These are phyloP conservation scores for Megaceryle maxima DNA, from an alignment of 2,113 vertebrate genomes.

Conservation along the genomic window DNA sequence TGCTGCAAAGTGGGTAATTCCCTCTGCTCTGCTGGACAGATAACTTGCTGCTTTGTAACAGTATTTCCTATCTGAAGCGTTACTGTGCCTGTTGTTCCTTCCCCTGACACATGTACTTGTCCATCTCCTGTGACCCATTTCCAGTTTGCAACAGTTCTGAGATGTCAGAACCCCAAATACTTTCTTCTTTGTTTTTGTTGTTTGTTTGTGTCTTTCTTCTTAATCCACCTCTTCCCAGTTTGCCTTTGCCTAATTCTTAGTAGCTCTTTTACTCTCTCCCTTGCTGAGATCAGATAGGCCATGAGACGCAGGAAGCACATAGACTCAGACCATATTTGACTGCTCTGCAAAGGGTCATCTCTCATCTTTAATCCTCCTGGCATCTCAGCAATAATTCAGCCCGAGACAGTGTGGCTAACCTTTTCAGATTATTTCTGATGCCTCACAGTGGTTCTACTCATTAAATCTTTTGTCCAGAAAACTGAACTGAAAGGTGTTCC, in stretches of 20 bases:
- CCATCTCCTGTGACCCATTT: background rate
- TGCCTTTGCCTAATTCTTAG: background rate
- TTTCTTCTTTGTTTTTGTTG: no score
- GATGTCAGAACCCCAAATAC: background rate
- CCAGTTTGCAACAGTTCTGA: background rate
- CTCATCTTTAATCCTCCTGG: background rate
- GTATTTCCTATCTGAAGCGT: background rate
- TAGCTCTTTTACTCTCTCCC: background rate
- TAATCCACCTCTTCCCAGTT: background rate
- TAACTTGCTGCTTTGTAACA: background rate
- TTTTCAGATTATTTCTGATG: conserved; percentile 1
- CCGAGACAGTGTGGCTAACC: background rate
- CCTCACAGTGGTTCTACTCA: background rate
- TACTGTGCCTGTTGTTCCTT: background rate
- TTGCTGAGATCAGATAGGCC: background rate
- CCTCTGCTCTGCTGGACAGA: background rate
- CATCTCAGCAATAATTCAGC: background rate
- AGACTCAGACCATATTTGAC: background rate
- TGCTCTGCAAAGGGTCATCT: background rate
- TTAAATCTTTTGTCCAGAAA: background rate
- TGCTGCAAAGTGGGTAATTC: background rate
- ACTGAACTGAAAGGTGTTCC: background rate
- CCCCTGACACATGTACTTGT: no score
- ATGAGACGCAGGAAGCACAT: background rate
- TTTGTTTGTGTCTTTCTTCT: background rate